Evolutionary conservation across 1,140 invertebrate species (phyloP), one percentile per base, ranked within the genome.

Genomic region (Gonioctena quinquepunctata): DNA sequence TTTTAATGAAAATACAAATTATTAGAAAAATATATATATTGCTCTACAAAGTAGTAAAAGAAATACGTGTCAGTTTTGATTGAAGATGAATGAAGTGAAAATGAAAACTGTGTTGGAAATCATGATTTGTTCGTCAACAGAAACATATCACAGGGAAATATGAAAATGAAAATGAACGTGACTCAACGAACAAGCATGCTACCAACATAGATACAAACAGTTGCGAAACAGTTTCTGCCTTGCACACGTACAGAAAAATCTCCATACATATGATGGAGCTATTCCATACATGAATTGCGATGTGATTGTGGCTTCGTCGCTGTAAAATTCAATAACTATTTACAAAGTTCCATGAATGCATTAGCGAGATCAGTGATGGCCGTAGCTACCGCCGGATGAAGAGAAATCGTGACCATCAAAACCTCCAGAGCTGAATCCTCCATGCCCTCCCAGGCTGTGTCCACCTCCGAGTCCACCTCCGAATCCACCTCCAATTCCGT

Each of bases 381-480:
- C 66, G 16, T 48, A 61, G 28, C 66, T 61, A 18, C 64, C 64
- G 16, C 56, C 54, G n/a, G 33, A 50, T 8, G 54, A 60, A 26
- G 23, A 33, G 18, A 25, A 18, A 33, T 21, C 23, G 8, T 42
- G 22, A 16, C 59, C 25, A 26, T 26, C 67, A 26, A 23, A 69
- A 27, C 70, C 63, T 27, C 72, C 69, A 27, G 28, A 64, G 50
- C 27, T 56, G 19, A 23, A 62, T 27, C 62, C 66, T 62, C 65
- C 59, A 27, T 16, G 18, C 3, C 21, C 19, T 7, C 66, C 73
- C 49, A 77, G 73, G 42, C 66, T 68, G 18, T 75, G 33, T 65
- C 71, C 73, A 25, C 73, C 71, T 66, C 76, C 75, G 59, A 74
- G 52, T 27, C 76, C 72, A 57, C 68, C 65, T 18, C 66, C 27